Base-by-base conservation (phyloP, 2,113 vertebrate genomes). In the Pipa parva region DNA sequence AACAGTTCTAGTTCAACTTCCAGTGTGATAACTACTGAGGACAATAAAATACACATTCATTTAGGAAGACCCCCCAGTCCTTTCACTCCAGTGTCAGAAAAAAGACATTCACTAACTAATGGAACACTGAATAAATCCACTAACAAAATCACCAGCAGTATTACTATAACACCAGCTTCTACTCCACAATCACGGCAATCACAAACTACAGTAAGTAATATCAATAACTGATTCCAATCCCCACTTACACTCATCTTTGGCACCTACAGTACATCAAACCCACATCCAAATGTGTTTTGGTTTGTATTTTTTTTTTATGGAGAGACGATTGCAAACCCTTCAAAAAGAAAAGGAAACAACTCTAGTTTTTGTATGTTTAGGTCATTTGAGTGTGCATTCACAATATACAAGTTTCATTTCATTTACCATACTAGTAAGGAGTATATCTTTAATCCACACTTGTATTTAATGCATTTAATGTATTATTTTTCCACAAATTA, bases 181-280 rank as follows among this genome's bases (percentile, higher is more conserved):
- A 87, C 87, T 80, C 88, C 92, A 87, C 86, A 92, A 83, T 89
- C 93, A 87, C 90, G 92, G 75, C 92, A 95, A 76, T 91, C 95
- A 84, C 93, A 99, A 81, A 93, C 95, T 91, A 95, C 95, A 94
- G 97, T 98, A 97, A 99, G 97, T 99, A 97, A 92, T 80, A 81
- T 83, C 80, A 95, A 92, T 79, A 89, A 97, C 80, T 96, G 92
- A 97, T 77, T 80, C 69, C 51, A 66, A 71, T 76, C 72, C 73
- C 78, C 81, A 82, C 76, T 82, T 77, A 84, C 78, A 74, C 65
- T 83, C 74, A 74, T 84, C 80, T 77, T 81, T 84, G 77, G 69
- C 83, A 77, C 75, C 77, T 15, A 13, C 75, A 75, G 73, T 75
- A 81, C 81, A 77, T 74, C 74, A n/a, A n/a, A 78, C 73, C 68